A percentile compares a stretch with the other conserved stretches of the same genome.
Conservation (phyloP, 2,113 vertebrate genomes). For the Pygoscelis adeliae region DNA sequence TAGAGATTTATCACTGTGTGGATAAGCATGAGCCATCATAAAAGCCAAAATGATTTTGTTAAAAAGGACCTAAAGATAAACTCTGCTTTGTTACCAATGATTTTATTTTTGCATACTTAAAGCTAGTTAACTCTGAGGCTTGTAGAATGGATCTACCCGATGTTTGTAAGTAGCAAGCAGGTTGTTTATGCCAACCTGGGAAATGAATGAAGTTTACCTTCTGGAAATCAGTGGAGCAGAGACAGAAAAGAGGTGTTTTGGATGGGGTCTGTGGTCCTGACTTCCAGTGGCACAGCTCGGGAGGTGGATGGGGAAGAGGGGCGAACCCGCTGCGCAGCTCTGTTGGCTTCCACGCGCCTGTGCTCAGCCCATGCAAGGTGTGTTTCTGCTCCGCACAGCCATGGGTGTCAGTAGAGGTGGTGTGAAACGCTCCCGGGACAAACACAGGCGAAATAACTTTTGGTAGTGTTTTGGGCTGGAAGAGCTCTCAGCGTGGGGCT, state of each 20-base stretch:
- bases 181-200: background rate
- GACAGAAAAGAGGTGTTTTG: background rate
- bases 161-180: background rate
- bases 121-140: background rate
- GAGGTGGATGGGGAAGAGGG: background rate
- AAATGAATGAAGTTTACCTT: background rate
- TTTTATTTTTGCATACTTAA: background rate
- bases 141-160: rapidly evolving
- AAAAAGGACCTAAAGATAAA: background rate
- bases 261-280: too few relatives aligned
- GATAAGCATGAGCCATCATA: background rate
- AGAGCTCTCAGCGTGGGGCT: background rate
- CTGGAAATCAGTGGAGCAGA: background rate
- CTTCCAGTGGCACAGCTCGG: background rate
- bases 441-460: too few relatives aligned
- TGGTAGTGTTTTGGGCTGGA: background rate
- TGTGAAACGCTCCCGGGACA: background rate
- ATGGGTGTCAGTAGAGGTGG: rapidly evolving
- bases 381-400: background rate
- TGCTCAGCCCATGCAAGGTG: rapidly evolving
- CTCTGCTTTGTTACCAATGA: background rate
- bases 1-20: background rate
- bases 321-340: rapidly evolving
- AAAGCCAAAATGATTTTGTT: background rate
- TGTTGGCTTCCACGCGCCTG: background rate